Base-by-base conservation (phyloP, 2,797 vertebrate genomes). In the Melopsittacus undulatus region DNA sequence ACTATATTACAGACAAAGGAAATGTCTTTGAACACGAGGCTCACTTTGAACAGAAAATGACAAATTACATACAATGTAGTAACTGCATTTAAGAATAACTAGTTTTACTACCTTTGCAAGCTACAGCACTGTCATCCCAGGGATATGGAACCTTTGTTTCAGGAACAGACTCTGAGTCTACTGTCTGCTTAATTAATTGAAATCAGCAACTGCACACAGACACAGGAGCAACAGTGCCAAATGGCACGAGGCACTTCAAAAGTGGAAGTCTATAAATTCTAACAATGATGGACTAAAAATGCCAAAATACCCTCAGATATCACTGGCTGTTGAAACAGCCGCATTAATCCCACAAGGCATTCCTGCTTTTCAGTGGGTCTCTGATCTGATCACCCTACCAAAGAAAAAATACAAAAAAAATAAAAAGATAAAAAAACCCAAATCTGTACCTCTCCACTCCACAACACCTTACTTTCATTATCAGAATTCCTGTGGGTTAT, bases 171-270 rank as follows among this genome's bases (percentile, higher is more conserved):
- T 90, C 77, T 27, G 34, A 85, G 78, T 57, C 61, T 68, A 74
- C 52, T 56, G 67, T 86, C 87, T 70, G 27, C 52, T 86, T 77
- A 88, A 92, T 63, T 29, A 82, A 94, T 77, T 87, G 91, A 89
- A 90, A 84, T 94, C 85, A 84, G 76, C 59, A 89, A 66, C 64
- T 40, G 61, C 84, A 89, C 40, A 89, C 64, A 89, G 51, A 13
- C 73, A 75, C 57, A 57, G 51, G 69, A 72, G 43, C 54, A 86
- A 64, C 19, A 61, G 52, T 56, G 49, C 61, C 81, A 95, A 68
- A 68, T 26, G 57, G 69, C 64, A 85, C 75, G 18, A 92, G 52
- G 78, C n/a, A 19, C 57, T 66, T 62, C 17, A 78, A 81, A 95
- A 93, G 73, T 9, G 18, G 18, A 87, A 93, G 64, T 27, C 81